Conservation (phyloP, 2,888 invertebrate species). For the Allolobophora icterica region DNA sequence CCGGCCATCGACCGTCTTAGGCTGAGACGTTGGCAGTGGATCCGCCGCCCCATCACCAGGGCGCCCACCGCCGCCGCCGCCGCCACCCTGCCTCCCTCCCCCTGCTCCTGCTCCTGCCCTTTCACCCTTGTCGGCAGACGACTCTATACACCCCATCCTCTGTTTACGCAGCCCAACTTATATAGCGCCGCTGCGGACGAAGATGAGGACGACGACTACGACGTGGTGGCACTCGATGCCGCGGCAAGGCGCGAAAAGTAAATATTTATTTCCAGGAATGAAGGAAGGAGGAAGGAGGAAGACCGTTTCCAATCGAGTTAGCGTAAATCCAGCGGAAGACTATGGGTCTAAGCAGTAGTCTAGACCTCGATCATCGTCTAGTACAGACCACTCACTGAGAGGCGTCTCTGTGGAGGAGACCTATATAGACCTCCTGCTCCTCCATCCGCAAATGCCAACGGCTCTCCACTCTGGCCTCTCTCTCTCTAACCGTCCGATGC, state of each 20-base stretch:
- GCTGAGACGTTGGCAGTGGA: slow-evolving; percentile 41
- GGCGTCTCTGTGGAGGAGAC: no score
- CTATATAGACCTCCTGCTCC: no score
- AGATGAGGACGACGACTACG: neutral
- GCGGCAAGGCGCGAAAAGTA: slow-evolving; percentile 2
- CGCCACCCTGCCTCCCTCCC: neutral
- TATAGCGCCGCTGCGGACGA: neutral
- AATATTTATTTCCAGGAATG: neutral
- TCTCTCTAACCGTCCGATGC: neutral
- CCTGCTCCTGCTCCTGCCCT: neutral
- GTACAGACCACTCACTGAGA: neutral
- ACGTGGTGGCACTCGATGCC: neutral
- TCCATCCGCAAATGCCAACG: no score
- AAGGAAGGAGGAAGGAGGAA: neutral
- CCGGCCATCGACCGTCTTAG: slow-evolving; percentile 55
- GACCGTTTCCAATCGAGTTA: neutral
- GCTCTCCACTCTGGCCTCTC: no score
- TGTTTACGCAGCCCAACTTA: neutral
- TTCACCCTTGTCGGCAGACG: slow-evolving; percentile 3
- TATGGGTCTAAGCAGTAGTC: neutral
- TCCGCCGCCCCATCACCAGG: neutral
- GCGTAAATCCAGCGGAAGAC: slow-evolving; percentile 8
- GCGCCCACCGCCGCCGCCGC: neutral
- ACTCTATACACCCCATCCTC: slow-evolving; percentile 1
- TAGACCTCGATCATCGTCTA: neutral